Evolutionary conservation across 2,797 vertebrate genomes (phyloP).

Genomic region (Hipposideros larvatus): DNA sequence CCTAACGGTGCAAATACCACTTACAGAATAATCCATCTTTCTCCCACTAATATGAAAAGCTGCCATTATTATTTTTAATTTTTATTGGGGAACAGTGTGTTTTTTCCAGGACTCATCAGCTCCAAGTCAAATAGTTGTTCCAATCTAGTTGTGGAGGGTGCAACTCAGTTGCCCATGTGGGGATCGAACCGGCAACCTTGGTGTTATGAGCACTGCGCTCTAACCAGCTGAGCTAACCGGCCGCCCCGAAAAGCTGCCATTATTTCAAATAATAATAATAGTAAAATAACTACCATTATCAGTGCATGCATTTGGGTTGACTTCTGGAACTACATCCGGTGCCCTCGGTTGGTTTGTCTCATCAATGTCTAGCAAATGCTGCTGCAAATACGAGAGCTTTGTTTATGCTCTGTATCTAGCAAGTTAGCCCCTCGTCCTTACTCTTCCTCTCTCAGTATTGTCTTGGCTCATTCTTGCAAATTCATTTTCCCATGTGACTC

Average conservation of each 20-base stretch:
- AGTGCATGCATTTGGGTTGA: no score
- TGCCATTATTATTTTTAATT: neutral
- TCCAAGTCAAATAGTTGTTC: no score
- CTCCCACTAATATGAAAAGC: neutral
- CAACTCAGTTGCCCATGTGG: no score
- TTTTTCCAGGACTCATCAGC: no score
- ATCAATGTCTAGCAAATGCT: accelerated
- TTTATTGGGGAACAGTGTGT: neutral
- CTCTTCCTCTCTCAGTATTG: no score
- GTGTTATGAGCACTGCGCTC: no score
- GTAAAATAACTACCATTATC: neutral
- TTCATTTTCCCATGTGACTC: neutral
- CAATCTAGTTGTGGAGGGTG: no score
- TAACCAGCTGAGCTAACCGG: no score
- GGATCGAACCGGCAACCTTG: no score
- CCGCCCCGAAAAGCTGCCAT: no score
- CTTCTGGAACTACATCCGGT: neutral
- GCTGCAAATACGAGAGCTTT: accelerated
- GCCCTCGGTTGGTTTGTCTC: no score
- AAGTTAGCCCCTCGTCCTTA: no score
- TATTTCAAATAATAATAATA: neutral
- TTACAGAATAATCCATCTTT: neutral
- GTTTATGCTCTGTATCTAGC: neutral
- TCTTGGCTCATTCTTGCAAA: neutral
- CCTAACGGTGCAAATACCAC: neutral